Percentiles rank a stretch among this genome's conserved stretches.
Conservation (phyloP, 2,888 invertebrate species). For the Apotomis capreana region DNA sequence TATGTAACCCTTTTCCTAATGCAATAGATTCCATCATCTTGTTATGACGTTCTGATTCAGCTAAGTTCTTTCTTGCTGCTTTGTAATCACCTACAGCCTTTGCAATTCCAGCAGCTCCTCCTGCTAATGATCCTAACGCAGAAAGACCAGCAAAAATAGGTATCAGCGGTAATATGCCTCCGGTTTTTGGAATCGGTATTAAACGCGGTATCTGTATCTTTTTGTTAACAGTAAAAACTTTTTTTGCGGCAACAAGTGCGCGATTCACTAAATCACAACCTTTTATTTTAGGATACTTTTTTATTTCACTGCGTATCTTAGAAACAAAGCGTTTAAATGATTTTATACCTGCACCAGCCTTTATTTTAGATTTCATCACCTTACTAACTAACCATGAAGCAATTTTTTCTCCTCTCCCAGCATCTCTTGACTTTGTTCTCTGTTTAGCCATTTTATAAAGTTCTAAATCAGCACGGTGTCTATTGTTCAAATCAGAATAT, state of each 20-base stretch:
- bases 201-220: constrained; percentile 55
- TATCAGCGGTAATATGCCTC: constrained; percentile 1
- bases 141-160: constrained; percentile 52
- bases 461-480: neutral
- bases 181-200: constrained; percentile 48
- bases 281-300: neutral
- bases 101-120: constrained; percentile 56
- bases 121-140: constrained; percentile 55
- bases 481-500: neutral
- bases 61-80: constrained; percentile 44
- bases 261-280: constrained; percentile 23
- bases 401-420: constrained; percentile 5
- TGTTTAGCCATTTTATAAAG: neutral
- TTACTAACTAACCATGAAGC: constrained; percentile 16
- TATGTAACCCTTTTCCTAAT: constrained; percentile 20
- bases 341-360: constrained; percentile 18
- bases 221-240: constrained; percentile 55
- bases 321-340: constrained; percentile 8
- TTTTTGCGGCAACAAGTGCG: constrained; percentile 35
- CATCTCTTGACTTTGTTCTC: neutral
- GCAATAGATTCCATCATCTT: constrained; percentile 7
- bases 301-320: constrained; percentile 7
- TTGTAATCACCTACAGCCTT: constrained; percentile 53
- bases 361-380: constrained; percentile 15
- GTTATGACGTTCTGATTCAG: constrained; percentile 1